Base-by-base conservation (phyloP, 92 coral and sea anemone genomes). In the Galaxea fascicularis region DNA sequence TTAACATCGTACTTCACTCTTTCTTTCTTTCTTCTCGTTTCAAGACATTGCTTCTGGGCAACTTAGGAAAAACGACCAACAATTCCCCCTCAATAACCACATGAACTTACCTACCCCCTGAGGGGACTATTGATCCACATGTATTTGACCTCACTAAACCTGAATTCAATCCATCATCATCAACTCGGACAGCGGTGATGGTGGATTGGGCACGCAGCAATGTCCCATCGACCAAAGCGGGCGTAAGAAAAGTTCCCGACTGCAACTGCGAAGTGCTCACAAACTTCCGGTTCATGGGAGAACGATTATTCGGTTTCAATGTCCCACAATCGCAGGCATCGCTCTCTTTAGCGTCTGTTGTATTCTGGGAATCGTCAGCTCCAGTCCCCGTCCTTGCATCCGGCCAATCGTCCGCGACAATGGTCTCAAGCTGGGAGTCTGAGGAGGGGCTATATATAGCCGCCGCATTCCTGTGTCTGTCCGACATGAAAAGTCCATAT, bases 171-270 rank as follows among this genome's bases (percentile, higher is more conserved):
- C 90, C 88, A 67, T 91, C 98, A 82, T 94, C 98, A 41, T 94
- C 98, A 12, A 87, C 88, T 39, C 95, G 84, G 39, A 92, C 87
- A 26, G 98, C 95, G 10, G 95, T 88, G 56, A 94, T 90, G 28
- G 98, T 87, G 31, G 98, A 94, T 91, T 92, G 95, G 85, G 95
- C 82, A 14, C 98, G 95, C 59, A 81, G 76, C 49, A 92, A 85
- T 11, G 82, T 73, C 18, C 80, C 80, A 25, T 75, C 82, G 51
- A 52, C 74, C 58, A 64, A 9, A 0, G 44, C 46, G 35, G 80
- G 73, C 24, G 65, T 73, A 59, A 75, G 30, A 73, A 73, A 60
- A 64, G 87, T 73, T 64, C 86, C 86, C 58, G 86, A 71, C 54
- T 82, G 86, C 78, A 83, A 18, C 29, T 83, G 87, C 56, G 87